Base-by-base conservation (phyloP, 2,797 vertebrate species). In the Morelia viridis region DNA sequence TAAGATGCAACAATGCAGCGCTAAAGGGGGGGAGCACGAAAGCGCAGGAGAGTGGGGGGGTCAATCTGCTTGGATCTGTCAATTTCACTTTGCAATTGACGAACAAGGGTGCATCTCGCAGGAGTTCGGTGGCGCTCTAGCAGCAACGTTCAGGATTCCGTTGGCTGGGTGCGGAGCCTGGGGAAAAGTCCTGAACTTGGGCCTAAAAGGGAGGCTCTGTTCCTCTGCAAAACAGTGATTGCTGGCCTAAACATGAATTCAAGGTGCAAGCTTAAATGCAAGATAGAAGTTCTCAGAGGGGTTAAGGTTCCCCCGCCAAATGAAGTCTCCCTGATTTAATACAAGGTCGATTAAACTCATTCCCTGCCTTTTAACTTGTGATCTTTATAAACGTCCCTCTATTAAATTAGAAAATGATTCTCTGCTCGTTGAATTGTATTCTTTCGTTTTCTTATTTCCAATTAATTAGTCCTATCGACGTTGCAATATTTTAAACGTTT, bases 391-490 rank as follows among this genome's bases (percentile, higher is more conserved):
- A 98, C 98, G 97, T 97, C 96, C 97, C 97, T 96, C 97, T 97
- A 97, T 98, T 98, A 98, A 97, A 98, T 98, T 98, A 98, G 97
- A 98, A 98, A 98, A 98, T 97, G 97, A 98, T 98, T 98, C 97
- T 98, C 97, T 97, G 94, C 98, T 98, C 98, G 96, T 98, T 98
- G 98, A 98, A 98, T 98, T 98, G 97, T 98, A 97, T 97, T 97
- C 98, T 97, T 97, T 97, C 97, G 96, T 98, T 90, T 98, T 96
- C 96, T 98, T 98, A 97, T 97, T 98, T 97, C 97, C 97, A 98
- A 98, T 98, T 98, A 98, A 98, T 98, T 98, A 98, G 97, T 97
- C 96, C 96, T 97, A 98, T 98, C 97, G 97, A 97, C 97, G 97
- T 97, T 97, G 97, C 97, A 97, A 97, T 98, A 98, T 98, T 98